phyloP scores from a whole-genome alignment of 2,113 vertebrate genomes.

The Laterallus jamaicensis region DNA sequence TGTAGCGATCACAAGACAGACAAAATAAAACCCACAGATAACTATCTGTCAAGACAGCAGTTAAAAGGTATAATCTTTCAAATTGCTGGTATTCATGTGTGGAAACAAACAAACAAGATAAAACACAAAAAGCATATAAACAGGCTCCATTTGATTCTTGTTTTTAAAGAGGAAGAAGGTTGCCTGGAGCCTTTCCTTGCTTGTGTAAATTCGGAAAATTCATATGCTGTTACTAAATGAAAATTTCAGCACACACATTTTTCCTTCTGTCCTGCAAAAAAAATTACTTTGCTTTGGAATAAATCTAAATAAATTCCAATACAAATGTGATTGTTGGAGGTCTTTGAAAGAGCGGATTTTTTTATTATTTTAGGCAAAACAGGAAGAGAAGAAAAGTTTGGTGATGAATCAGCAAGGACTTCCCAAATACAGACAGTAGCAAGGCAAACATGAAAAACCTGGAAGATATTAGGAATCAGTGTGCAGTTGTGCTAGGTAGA shows the following conservation, averaged over 20 bases:
- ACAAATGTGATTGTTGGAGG: neutral
- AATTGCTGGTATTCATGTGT: neutral
- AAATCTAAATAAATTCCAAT: neutral
- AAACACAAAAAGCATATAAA: neutral
- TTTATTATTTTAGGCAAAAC: neutral
- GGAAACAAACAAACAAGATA: neutral
- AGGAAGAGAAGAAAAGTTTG: neutral
- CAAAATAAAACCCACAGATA: constrained; percentile 32
- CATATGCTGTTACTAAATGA: neutral
- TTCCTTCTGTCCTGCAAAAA: neutral
- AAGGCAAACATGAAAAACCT: neutral
- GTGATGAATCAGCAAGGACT: neutral
- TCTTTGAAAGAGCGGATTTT: neutral
- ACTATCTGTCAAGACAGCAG: neutral
- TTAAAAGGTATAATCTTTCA: constrained; percentile 13
- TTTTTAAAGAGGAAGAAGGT: neutral
- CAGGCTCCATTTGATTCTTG: neutral
- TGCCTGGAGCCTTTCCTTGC: neutral
- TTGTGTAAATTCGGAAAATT: neutral
- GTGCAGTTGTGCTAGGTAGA: neutral
- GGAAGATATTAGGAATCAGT: neutral
- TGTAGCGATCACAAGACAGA: neutral
- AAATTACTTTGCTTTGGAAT: neutral
- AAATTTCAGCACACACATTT: neutral
- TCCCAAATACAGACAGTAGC: neutral